A percentile compares a stretch with the other conserved stretches of the same genome.
Evolutionary conservation across 2,888 invertebrate species (phyloP).

Genomic region (Ypsolopha sequella): DNA sequence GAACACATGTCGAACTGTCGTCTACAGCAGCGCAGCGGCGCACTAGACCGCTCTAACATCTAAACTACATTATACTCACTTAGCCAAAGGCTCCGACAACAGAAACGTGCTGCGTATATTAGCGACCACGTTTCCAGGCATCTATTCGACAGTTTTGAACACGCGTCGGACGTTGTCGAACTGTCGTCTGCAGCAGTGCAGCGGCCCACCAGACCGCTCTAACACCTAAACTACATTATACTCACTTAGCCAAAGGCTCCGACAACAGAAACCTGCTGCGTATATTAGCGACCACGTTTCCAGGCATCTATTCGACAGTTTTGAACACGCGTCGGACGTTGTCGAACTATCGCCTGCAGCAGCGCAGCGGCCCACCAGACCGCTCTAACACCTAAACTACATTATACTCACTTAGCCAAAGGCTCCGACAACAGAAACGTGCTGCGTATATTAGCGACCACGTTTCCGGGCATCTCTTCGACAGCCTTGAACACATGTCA

Average conservation of each 20-base stretch:
- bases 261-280: conserved; percentile 84
- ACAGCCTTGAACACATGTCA: conserved; percentile 93
- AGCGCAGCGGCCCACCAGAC: conserved; percentile 54
- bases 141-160: conserved; percentile 92
- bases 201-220: conserved; percentile 54
- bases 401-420: conserved; percentile 78
- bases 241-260: conserved; percentile 85
- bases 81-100: conserved; percentile 85
- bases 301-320: conserved; percentile 91
- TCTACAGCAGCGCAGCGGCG: conserved; percentile 67
- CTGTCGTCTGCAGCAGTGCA: conserved; percentile 77
- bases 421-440: conserved; percentile 86
- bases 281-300: conserved; percentile 88
- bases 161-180: conserved; percentile 96
- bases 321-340: conserved; percentile 93
- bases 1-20: conserved; percentile 94
- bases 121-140: conserved; percentile 86
- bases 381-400: too few species aligned
- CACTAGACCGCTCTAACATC: conserved; percentile 58
- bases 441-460: conserved; percentile 86
- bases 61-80: conserved; percentile 71
- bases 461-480: conserved; percentile 90
- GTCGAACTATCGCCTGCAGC: conserved; percentile 88
- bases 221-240: too few species aligned
- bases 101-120: conserved; percentile 89